Percentiles rank a stretch among this genome's conserved stretches.
phyloP scores from a whole-genome alignment of 1,140 invertebrate genomes.

The Zaprionus tsacasi region DNA sequence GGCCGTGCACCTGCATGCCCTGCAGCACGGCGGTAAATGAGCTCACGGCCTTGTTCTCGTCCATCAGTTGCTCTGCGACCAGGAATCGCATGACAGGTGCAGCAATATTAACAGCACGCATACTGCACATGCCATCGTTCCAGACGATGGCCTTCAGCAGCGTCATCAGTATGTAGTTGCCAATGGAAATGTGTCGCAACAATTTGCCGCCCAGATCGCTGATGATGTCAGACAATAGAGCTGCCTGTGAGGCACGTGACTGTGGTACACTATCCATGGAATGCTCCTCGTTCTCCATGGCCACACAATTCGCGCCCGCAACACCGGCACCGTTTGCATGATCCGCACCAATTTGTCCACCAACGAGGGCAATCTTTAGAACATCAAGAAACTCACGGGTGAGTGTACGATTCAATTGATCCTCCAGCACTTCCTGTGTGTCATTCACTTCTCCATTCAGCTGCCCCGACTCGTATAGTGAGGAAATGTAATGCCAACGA shows the following conservation, averaged over 20 bases:
- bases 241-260: conserved; percentile 85
- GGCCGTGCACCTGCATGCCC: conserved; percentile 91
- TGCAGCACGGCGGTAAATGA: conserved; percentile 90
- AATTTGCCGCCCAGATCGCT: conserved; percentile 90
- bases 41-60: conserved; percentile 87
- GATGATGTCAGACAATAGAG: conserved; percentile 87
- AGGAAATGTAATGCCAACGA: conserved; percentile 92
- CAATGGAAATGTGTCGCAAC: conserved; percentile 87
- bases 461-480: conserved; percentile 90
- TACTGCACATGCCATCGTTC: conserved; percentile 92
- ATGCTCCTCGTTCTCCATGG: conserved; percentile 89
- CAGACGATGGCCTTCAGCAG: conserved; percentile 91
- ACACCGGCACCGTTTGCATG: conserved; percentile 63
- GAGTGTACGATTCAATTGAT: conserved; percentile 93
- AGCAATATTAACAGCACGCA: conserved; percentile 90
- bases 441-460: conserved; percentile 92
- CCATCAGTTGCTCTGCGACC: conserved; percentile 86
- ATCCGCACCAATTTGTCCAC: conserved; percentile 83
- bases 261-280: conserved; percentile 86
- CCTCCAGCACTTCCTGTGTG: conserved; percentile 94
- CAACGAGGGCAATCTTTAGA: conserved; percentile 88
- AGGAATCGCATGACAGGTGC: conserved; percentile 88
- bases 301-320: conserved; percentile 84
- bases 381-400: conserved; percentile 94
- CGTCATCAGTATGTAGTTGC: conserved; percentile 87